Base-by-base conservation (phyloP, 2,797 vertebrate species). In the Moxostoma hubbsi region DNA sequence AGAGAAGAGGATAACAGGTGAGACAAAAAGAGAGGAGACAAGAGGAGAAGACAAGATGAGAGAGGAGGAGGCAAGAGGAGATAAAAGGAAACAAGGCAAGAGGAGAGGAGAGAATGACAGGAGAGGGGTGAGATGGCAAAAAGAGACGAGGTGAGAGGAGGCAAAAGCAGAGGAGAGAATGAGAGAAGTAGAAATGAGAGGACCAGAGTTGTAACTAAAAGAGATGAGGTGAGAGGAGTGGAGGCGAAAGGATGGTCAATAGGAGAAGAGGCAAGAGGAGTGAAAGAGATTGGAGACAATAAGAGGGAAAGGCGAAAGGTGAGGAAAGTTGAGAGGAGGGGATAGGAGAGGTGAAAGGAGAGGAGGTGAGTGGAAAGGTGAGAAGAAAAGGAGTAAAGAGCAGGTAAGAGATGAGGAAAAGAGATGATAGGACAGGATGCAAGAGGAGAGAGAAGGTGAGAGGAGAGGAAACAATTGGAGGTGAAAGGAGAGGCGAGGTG, bases 11-110 rank as follows among this genome's bases (percentile, higher is more conserved):
- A 18, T 24, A 18, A 76, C 11, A 58, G 18, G 13, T 49, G 45
- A 6, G 84, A 88, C 81, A 77, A 77, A 83, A 80, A 86, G 76
- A 82, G 63, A 77, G 83, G 89, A 85, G 68, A 18, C n/a, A 51
- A 46, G 10, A 49, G 72, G 46, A 16, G 8, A 46, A 54, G 8
- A 77, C 15, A 7, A 6, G n/a, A 58, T 18, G 12, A 10, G 16
- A 62, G 6, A 13, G 15, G 85, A 84, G 66, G 62, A 62, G 43
- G 24, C 15, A 36, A 47, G 4, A 9, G 9, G 9, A 43, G 9
- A 15, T 6, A 57, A 49, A 45, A 50, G 6, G 9, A 59, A 10
- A 62, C 5, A 9, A 15, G 43, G 8, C 9, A 49, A 53, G 24
- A 45, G 1, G 5, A 45, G 43, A 18, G 15, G 51, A 65, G 50